Evolutionary conservation across 2,113 vertebrate species (phyloP), one percentile per base, ranked within the genome.

Genomic region (Bufo bufo): DNA sequence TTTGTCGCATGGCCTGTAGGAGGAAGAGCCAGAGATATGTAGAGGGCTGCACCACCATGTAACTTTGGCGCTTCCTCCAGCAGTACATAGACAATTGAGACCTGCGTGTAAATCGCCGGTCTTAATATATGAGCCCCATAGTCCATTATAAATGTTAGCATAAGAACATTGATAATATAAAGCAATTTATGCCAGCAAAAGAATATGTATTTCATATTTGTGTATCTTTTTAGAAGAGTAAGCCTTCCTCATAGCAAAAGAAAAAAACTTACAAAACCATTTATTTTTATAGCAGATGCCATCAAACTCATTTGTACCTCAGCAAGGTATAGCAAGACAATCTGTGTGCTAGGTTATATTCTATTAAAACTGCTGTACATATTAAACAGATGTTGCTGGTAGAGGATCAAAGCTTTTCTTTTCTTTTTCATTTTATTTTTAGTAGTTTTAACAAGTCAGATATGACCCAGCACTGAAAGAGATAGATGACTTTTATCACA

Each of bases 391-490:
- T 82, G 63, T 66, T 87, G 17, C n/a, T 59, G 23, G 43, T 19
- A 87, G 54, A 80, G 82, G 80, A 77, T 59, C 23, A 9, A 58
- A 82, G 14, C n/a, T 23, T 78, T 23, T 33, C 0, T 45, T 77
- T 23, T n/a, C n/a, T 59, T 82, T 52, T 45, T 58, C 16, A n/a
- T 58, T 45, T 74, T 63, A 4, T 33, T 71, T 79, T 5, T 49
- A 45, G 20, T 75, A 6, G 20, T 74, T 61, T 74, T 23, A 3
- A 63, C 66, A 59, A 65, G 33, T 50, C 65, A 83, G 45, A 45
- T 66, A 77, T 88, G 87, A 77, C 87, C 71, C 63, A 83, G 84
- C 33, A 61, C 47, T 82, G 56, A 54, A 19, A 56, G 45, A 50
- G 65, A 17, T 49, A 23, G 86, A 56, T 85, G 71, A 75, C 71